These are phyloP conservation scores for Bostrychus sinensis DNA, from an alignment of 2,113 vertebrate genomes.

Conservation along the genomic window DNA sequence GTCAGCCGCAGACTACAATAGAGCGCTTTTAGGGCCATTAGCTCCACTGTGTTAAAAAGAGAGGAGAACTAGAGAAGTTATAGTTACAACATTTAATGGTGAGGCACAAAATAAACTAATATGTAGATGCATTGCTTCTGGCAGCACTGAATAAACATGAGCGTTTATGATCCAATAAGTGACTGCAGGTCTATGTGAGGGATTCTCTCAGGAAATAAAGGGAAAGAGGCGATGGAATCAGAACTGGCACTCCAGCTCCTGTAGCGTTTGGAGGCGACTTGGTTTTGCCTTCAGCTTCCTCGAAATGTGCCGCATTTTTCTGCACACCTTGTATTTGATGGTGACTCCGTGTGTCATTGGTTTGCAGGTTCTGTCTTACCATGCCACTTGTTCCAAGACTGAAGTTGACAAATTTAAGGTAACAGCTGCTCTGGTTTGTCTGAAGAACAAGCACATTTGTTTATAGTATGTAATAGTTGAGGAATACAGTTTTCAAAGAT, in stretches of 20 bases:
- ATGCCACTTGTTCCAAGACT: constrained; percentile 97
- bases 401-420: constrained; percentile 99
- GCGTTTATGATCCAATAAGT: constrained; percentile 73
- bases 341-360: constrained; percentile 57
- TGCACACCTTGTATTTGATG: constrained; percentile 10
- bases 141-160: constrained; percentile 77
- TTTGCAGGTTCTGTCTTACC: constrained; percentile 94
- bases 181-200: constrained; percentile 53
- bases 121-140: constrained; percentile 57
- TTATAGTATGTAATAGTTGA: neutral
- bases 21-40: constrained; percentile 47
- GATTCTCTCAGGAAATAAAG: constrained; percentile 67
- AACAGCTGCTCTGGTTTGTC: constrained; percentile 54
- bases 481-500: constrained; percentile 4
- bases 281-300: constrained; percentile 31
- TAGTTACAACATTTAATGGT: constrained; percentile 20
- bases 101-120: constrained; percentile 42
- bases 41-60: constrained; percentile 30
- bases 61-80: constrained; percentile 16
- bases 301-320: constrained; percentile 22
- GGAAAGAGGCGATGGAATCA: constrained; percentile 51
- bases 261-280: constrained; percentile 18
- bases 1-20: constrained; percentile 58
- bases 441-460: constrained; percentile 9
- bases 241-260: constrained; percentile 48